Conservation (phyloP, 2,113 vertebrate genomes). For the Pimephales promelas region DNA sequence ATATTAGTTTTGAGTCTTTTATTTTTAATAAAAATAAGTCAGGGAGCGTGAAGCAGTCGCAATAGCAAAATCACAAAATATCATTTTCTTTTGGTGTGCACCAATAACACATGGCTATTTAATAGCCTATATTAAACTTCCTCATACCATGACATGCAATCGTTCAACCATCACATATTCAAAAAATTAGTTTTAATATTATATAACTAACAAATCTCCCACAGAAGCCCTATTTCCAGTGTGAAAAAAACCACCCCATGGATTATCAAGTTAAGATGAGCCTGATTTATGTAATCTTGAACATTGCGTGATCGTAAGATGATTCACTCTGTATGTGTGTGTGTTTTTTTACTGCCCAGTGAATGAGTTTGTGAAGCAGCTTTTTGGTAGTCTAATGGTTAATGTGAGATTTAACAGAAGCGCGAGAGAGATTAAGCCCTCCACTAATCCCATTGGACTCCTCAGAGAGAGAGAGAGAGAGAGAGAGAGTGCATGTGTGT, state of each 20-base stretch:
- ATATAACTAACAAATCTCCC: not conserved
- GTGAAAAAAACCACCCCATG: not conserved
- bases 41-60: no score
- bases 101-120: no score
- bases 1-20: no score
- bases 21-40: no score
- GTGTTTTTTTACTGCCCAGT: not conserved
- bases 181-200: not conserved
- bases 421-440: conserved; percentile 39
- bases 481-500: not conserved
- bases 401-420: conserved; percentile 47
- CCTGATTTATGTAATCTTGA: not conserved
- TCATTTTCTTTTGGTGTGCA: no score
- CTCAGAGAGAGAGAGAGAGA: conserved; percentile 12
- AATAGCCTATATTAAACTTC: not conserved
- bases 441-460: conserved; percentile 50
- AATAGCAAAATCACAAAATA: no score
- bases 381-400: conserved; percentile 33
- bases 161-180: not conserved
- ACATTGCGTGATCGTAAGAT: not conserved
- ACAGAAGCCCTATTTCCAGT: not conserved
- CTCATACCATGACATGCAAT: not conserved
- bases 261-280: not conserved
- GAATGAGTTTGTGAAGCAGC: not conserved
- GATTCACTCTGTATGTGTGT: not conserved